Conservation (phyloP, 1,140 invertebrate genomes). For the Steinernema khuongi region DNA sequence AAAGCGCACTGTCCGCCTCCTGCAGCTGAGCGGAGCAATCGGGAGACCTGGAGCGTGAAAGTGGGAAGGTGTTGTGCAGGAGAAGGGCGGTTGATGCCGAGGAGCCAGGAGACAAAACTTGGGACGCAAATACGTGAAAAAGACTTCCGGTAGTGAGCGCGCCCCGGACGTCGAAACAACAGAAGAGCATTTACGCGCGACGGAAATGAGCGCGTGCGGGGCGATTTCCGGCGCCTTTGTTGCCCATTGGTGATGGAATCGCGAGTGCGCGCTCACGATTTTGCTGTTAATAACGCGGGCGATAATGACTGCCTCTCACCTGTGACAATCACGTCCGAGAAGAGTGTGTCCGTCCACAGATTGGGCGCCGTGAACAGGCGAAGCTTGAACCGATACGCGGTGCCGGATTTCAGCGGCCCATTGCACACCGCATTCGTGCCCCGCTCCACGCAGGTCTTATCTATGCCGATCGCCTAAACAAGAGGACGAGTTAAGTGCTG, state of each 20-base stretch:
- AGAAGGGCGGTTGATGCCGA: too few species aligned
- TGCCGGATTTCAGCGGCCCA: conserved; percentile 48
- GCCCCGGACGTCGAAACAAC: neutral
- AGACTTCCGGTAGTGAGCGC: neutral
- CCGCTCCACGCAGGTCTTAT: conserved; percentile 39
- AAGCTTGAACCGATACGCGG: conserved; percentile 50
- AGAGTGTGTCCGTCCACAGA: conserved; percentile 50
- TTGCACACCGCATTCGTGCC: conserved; percentile 43
- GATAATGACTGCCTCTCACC: conserved; percentile 38
- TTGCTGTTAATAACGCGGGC: conserved; percentile 19
- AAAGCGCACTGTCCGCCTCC: too few species aligned
- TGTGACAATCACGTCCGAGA: conserved; percentile 49
- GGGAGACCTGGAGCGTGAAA: too few species aligned
- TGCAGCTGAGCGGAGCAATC: too few species aligned
- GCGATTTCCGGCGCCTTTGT: neutral
- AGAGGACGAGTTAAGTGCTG: neutral
- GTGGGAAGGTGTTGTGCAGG: too few species aligned
- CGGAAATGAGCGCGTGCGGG: neutral
- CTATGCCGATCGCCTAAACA: conserved; percentile 41
- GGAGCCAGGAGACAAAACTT: neutral
- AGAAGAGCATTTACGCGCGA: neutral
- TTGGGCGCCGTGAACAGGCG: conserved; percentile 47
- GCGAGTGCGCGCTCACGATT: neutral
- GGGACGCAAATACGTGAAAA: neutral
- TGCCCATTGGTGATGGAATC: too few species aligned